Percentiles rank a stretch among this genome's conserved stretches.
phyloP scores from a whole-genome alignment of 2,113 vertebrate species.

The Corvus hawaiiensis region DNA sequence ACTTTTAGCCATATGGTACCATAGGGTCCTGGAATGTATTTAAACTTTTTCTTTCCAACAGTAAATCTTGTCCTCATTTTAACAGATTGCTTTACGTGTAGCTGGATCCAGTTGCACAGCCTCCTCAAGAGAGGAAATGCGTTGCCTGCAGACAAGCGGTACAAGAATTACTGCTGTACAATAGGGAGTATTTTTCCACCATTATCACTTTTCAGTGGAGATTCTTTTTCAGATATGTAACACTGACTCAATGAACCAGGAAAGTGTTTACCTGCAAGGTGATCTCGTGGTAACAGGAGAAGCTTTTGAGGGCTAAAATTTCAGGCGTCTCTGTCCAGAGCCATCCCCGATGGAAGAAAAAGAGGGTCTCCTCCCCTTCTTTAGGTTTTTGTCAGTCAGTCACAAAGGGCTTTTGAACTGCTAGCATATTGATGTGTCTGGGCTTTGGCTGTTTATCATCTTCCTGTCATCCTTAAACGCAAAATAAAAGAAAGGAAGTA shows the following conservation, averaged over 20 bases:
- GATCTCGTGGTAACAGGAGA: conserved; percentile 70
- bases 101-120: conserved; percentile 25
- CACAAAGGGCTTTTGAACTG: conserved; percentile 69
- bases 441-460: conserved; percentile 64
- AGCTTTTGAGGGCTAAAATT: conserved; percentile 78
- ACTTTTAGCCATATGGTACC: neutral
- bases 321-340: conserved; percentile 54
- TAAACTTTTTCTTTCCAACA: neutral
- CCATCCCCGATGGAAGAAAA: conserved; percentile 56
- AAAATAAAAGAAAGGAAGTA: conserved; percentile 53
- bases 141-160: neutral
- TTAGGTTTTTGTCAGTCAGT: conserved; percentile 62
- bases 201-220: conserved; percentile 62
- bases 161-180: conserved; percentile 52
- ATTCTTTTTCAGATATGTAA: conserved; percentile 64
- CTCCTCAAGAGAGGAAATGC: conserved; percentile 20
- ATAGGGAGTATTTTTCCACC: conserved; percentile 56
- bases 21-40: conserved; percentile 14
- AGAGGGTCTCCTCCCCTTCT: conserved; percentile 43
- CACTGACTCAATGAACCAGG: conserved; percentile 58
- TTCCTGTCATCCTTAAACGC: conserved; percentile 70
- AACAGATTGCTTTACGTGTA: conserved; percentile 8
- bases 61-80: conserved; percentile 8
- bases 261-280: conserved; percentile 74
- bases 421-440: conserved; percentile 28